Conservation (phyloP, 1,140 invertebrate genomes). For the Meloidogyne exigua region DNA sequence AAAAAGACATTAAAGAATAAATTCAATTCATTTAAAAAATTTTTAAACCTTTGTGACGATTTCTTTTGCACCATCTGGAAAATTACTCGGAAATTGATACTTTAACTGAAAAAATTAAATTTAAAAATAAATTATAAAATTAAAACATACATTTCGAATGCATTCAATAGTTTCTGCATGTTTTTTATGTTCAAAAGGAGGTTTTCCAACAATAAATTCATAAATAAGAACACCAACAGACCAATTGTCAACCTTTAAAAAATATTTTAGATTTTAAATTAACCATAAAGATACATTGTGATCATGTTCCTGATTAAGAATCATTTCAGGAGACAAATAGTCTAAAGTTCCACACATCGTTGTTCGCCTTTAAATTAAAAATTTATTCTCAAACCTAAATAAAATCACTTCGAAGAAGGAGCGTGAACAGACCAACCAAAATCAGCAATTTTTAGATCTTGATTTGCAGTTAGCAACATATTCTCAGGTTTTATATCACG, state of each 20-base stretch:
- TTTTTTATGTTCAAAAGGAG: conserved; percentile 78
- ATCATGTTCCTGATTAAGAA: conserved; percentile 35
- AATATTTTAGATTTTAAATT: not conserved
- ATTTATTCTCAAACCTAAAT: not conserved
- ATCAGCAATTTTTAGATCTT: conserved; percentile 67
- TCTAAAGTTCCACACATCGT: conserved; percentile 75
- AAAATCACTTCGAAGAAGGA: conserved; percentile 41
- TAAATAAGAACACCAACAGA: conserved; percentile 83
- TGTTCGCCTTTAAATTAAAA: conserved; percentile 21
- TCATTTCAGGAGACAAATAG: conserved; percentile 89
- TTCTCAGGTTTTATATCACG: conserved; percentile 69
- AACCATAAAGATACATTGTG: conserved; percentile 21
- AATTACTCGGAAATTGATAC: conserved; percentile 29
- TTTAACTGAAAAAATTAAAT: conserved; percentile 37
- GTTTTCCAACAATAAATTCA: conserved; percentile 86
- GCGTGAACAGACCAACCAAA: conserved; percentile 68
- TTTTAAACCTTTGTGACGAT: conserved; percentile 32
- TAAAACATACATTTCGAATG: conserved; percentile 69
- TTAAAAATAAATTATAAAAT: not conserved
- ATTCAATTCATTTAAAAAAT: not conserved
- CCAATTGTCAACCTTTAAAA: conserved; percentile 49
- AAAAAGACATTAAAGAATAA: not conserved
- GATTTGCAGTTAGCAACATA: conserved; percentile 63
- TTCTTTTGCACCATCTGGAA: conserved; percentile 32
- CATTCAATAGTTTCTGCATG: conserved; percentile 75